Conservation (phyloP, 2,113 vertebrate genomes). For the Trochalopteron elliotii region DNA sequence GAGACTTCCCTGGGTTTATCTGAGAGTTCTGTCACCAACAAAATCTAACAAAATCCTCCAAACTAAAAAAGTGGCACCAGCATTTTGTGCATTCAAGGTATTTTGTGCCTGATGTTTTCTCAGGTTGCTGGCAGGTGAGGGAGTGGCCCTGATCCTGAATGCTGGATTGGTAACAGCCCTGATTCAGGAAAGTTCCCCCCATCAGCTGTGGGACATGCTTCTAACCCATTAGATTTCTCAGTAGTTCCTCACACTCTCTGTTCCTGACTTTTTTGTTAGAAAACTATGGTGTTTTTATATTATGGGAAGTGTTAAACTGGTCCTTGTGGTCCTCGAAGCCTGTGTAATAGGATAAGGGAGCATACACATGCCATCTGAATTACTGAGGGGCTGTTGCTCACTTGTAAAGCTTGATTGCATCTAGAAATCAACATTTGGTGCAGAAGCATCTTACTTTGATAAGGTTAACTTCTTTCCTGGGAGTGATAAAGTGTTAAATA, state of each 20-base stretch:
- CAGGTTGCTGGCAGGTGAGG: background rate
- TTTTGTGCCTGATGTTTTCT: background rate
- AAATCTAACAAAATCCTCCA: background rate
- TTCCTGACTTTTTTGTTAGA: background rate
- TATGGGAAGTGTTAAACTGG: slow-evolving; percentile 1
- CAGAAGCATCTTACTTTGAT: slow-evolving; percentile 50
- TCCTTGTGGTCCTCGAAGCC: slow-evolving; percentile 20
- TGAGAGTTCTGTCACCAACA: background rate
- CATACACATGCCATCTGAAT: background rate
- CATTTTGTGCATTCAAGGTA: background rate
- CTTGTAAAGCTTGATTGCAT: slow-evolving; percentile 59
- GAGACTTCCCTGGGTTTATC: background rate
- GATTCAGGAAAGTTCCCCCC: background rate
- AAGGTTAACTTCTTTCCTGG: slow-evolving; percentile 65
- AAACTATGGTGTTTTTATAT: background rate
- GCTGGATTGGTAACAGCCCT: background rate
- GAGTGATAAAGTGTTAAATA: slow-evolving; percentile 63
- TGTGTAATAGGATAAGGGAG: slow-evolving; percentile 34
- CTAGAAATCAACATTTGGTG: slow-evolving; percentile 64
- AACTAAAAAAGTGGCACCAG: background rate
- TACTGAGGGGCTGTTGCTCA: slow-evolving; percentile 47
- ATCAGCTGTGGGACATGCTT: background rate
- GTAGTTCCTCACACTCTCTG: background rate
- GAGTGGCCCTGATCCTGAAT: background rate
- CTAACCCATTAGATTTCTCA: background rate